Evolutionary conservation across 64 coral and sea anemone species (phyloP).

Genomic region (Porites australiensis): DNA sequence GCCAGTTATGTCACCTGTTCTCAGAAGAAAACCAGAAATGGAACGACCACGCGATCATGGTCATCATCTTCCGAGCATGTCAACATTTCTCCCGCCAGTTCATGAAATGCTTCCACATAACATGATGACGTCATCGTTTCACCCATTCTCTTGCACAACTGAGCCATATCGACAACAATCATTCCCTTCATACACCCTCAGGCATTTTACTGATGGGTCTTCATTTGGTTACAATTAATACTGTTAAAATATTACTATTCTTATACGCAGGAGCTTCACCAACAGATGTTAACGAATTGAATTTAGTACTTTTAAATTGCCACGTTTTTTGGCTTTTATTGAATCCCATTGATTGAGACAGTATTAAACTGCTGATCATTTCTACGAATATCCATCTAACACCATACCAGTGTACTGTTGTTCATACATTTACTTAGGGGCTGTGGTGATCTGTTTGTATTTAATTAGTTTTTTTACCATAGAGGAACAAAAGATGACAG

Average conservation of each 20-base stretch:
- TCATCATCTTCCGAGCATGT: conserved; percentile 17
- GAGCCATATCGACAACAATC: conserved; percentile 24
- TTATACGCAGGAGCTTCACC: background rate
- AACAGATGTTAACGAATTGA: too few relatives aligned
- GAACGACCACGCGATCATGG: background rate
- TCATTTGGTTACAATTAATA: conserved; percentile 24
- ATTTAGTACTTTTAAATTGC: too few relatives aligned
- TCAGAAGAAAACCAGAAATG: conserved; percentile 2
- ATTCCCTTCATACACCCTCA: conserved; percentile 19
- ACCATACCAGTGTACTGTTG: too few relatives aligned
- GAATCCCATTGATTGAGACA: too few relatives aligned
- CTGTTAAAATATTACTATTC: background rate
- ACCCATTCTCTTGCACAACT: conserved; percentile 25
- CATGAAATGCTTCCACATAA: conserved; percentile 33
- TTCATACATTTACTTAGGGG: too few relatives aligned
- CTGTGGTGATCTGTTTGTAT: too few relatives aligned
- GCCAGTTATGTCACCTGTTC: background rate
- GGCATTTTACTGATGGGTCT: conserved; percentile 17
- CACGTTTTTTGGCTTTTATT: too few relatives aligned
- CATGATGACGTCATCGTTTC: conserved; percentile 26
- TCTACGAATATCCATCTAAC: too few relatives aligned
- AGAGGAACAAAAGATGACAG: too few relatives aligned
- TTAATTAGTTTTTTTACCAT: too few relatives aligned
- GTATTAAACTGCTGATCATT: too few relatives aligned
- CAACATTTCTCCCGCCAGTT: conserved; percentile 32